Base-by-base conservation (phyloP, 2,113 vertebrate genomes). In the Beaufortia kweichowensis region DNA sequence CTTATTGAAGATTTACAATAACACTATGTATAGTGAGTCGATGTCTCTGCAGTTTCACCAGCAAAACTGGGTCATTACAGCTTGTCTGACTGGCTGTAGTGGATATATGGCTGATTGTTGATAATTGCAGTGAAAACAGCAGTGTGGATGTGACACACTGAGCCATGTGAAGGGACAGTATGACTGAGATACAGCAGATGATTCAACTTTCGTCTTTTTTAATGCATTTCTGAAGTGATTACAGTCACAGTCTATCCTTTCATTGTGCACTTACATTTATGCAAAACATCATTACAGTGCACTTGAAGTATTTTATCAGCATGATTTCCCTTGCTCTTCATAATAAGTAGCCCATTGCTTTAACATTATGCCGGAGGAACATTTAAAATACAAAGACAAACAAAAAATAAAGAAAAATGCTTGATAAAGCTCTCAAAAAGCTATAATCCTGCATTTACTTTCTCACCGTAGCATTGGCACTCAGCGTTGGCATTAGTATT, bases 391-490 rank as follows among this genome's bases (percentile, higher is more conserved):
- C 5, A 50, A 50, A 50, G n/a, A n/a, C n/a, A n/a, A n/a, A n/a
- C n/a, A n/a, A 50, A 46, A 53, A 53, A 39, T 10, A 39, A 39
- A 39, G 35, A 39, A 39, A 39, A 11, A 39, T 11, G 9, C 7
- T 2, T 53, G 8, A 19, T n/a, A 53, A 53, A 21, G 19, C n/a
- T n/a, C 19, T 12, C 12, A n/a, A 53, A 53, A 53, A 53, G 48
- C 1, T 8, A 21, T 53, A n/a, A 21, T 53, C 6, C 19, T 53
- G 19, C 6, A 53, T 21, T 53, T 53, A 53, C 10, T 26, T 28
- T 6, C 50, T 55, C 41, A 60, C 31, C 53, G 61, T 72, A 48
- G 11, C 15, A 1, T 74, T 80, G 75, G 68, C 75, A 70, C 39
- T 69, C 56, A 3, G 59, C 3, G 3, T 67, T 71, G 48, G 60